phyloP scores from a whole-genome alignment of 2,888 invertebrate species.

The Spodoptera picta region DNA sequence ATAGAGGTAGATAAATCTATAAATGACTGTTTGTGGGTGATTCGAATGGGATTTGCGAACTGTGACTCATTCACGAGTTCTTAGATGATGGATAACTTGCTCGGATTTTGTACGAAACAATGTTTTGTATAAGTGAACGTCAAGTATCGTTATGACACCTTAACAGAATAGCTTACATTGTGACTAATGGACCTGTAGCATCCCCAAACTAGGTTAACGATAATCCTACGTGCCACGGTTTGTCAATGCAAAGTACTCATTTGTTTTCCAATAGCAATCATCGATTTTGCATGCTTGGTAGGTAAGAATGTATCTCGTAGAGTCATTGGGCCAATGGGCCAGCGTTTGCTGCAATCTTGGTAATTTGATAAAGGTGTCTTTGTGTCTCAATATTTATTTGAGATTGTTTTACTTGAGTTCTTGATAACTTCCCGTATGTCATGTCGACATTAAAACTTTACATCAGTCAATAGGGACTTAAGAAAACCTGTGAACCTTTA shows the following conservation, averaged over 20 bases:
- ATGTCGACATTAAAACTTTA: background rate
- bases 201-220: conserved; percentile 31
- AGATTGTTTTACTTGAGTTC: background rate
- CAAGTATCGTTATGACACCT: background rate
- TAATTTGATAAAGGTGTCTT: conserved; percentile 31
- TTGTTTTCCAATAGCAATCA: conserved; percentile 39
- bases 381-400: conserved; percentile 7
- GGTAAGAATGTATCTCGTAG: conserved; percentile 10
- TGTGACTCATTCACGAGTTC: conserved; percentile 30
- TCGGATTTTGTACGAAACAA: conserved; percentile 14
- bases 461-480: too few relatives aligned
- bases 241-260: conserved; percentile 19
- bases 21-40: conserved; percentile 11
- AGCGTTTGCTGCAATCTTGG: conserved; percentile 17
- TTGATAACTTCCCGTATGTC: background rate
- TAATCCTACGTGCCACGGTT: conserved; percentile 45
- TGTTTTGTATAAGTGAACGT: conserved; percentile 5
- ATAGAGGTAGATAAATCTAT: conserved; percentile 11
- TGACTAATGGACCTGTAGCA: conserved; percentile 2
- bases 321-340: conserved; percentile 25
- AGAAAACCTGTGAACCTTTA: too few relatives aligned
- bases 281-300: conserved; percentile 32
- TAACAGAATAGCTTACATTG: background rate
- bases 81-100: background rate
- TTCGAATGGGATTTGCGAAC: conserved; percentile 7